Conservation (phyloP, 2,113 vertebrate species). For the Glareola pratincola region DNA sequence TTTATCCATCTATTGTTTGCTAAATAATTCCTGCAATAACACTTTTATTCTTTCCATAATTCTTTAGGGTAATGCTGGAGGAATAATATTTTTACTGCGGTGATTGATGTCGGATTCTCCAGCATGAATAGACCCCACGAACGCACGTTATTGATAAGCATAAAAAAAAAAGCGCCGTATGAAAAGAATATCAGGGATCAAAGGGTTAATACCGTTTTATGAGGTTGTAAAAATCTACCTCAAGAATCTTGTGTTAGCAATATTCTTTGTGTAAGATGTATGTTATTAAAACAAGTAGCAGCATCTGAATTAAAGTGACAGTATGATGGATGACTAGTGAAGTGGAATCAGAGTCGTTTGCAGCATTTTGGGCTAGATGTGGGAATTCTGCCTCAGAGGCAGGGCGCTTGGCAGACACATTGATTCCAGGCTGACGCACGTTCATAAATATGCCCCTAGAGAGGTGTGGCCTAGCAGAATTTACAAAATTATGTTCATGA, state of each 20-base stretch:
- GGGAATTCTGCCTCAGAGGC: conserved; percentile 84
- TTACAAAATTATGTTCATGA: conserved; percentile 90
- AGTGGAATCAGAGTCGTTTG: conserved; percentile 82
- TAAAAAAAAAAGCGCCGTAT: conserved; percentile 35
- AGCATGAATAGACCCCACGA: conserved; percentile 54
- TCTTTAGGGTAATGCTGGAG: conserved; percentile 74
- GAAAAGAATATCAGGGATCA: conserved; percentile 74
- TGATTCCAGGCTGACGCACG: conserved; percentile 79
- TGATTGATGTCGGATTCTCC: conserved; percentile 75
- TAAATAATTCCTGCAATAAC: conserved; percentile 82
- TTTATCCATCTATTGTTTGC: conserved; percentile 82
- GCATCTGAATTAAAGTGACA: conserved; percentile 95
- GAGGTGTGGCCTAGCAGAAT: conserved; percentile 81
- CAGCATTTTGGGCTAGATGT: conserved; percentile 79
- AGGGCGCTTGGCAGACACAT: conserved; percentile 82
- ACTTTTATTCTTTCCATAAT: conserved; percentile 82
- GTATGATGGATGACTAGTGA: conserved; percentile 88
- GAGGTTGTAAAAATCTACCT: conserved; percentile 85
- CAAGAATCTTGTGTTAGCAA: conserved; percentile 83
- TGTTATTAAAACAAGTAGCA: conserved; percentile 93
- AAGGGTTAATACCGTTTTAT: conserved; percentile 88
- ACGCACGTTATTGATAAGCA: conserved; percentile 81
- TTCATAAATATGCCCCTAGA: conserved; percentile 89
- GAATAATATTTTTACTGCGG: conserved; percentile 75
- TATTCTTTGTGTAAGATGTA: conserved; percentile 90